A percentile compares a stretch with the other conserved stretches of the same genome.
Evolutionary conservation across 2,113 vertebrate species (phyloP).

Genomic region (Thymallus thymallus): DNA sequence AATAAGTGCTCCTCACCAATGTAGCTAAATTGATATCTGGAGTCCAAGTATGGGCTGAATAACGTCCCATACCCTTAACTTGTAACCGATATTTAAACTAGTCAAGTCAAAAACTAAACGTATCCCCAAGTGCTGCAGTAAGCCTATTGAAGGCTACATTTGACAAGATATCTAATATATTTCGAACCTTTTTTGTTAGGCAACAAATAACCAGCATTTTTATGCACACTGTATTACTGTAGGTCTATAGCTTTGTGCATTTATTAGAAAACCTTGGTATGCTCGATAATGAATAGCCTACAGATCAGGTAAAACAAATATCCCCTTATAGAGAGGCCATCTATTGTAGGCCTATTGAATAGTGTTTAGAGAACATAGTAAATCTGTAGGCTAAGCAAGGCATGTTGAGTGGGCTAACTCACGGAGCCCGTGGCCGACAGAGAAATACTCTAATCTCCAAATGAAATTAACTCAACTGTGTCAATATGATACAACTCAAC

Average conservation of each 20-base stretch:
- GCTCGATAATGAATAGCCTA: not conserved
- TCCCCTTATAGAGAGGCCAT: not conserved
- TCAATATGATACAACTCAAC: constrained; percentile 2
- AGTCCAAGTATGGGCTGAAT: not conserved
- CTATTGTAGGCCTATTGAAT: not conserved
- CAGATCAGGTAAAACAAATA: not conserved
- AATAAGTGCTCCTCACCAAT: not conserved
- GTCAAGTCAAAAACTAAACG: too few relatives aligned
- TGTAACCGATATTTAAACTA: too few relatives aligned
- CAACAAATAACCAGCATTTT: not conserved
- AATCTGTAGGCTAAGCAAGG: not conserved
- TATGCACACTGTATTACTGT: not conserved
- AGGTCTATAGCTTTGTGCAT: too few relatives aligned
- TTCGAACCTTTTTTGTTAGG: not conserved
- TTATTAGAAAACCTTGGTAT: not conserved
- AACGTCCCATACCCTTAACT: not conserved
- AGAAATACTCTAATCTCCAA: constrained; percentile 5
- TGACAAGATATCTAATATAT: not conserved
- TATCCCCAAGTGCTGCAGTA: too few relatives aligned
- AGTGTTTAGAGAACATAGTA: not conserved
- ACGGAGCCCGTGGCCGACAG: not conserved
- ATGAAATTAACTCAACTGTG: constrained; percentile 4
- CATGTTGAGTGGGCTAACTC: not conserved
- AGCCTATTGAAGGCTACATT: too few relatives aligned
- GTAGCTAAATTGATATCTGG: not conserved